Evolutionary conservation across 92 coral and sea anemone genomes (phyloP), one percentile per base, ranked within the genome.

Genomic region (Bergia puertoricense): DNA sequence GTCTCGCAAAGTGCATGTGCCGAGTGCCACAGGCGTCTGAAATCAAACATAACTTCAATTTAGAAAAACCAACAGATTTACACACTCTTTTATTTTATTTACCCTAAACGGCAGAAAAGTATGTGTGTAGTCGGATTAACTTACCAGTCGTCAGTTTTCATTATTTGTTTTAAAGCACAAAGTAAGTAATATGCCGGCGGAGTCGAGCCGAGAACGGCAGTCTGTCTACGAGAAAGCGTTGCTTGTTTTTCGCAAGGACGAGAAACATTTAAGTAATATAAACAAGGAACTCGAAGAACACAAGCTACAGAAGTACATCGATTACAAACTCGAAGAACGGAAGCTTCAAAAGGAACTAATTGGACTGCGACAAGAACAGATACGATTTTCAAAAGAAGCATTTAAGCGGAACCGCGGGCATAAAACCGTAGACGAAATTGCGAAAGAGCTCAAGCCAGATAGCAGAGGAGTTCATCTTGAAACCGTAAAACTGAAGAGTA

Each of bases 171-270:
- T 42, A 76, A 51, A 82, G 14, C 46, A 36, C 20, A 30, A 23
- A 84, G 23, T 14, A 42, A 10, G 80, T 40, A 76, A 9, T 8
- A 94, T 94, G 97, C 97, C 94, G 30, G 76, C 92, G 57, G 91
- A 86, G 9, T 44, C 88, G 30, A 85, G 79, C 43, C 90, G 91
- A 41, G 95, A 90, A 62, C 74, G 95, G 8, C 96, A 92, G 41
- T 93, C 98, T 15, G 96, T 95, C 39, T 95, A 93, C 90, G 92
- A 95, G 48, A 93, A 92, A 90, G 96, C 98, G 9, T 79, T 95
- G 81, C 92, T 93, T 39, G 74, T 95, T 37, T 90, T 90, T 54
- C 95, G 91, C 82, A 94, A 95, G 44, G 96, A 85, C 2, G 92
- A 93, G 56, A 92, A 92, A 81, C 79, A 81, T 80, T 46, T 95